A percentile compares a stretch with the other conserved stretches of the same genome.
phyloP scores from a whole-genome alignment of 2,888 invertebrate species.

The Macrophya alboannulata region DNA sequence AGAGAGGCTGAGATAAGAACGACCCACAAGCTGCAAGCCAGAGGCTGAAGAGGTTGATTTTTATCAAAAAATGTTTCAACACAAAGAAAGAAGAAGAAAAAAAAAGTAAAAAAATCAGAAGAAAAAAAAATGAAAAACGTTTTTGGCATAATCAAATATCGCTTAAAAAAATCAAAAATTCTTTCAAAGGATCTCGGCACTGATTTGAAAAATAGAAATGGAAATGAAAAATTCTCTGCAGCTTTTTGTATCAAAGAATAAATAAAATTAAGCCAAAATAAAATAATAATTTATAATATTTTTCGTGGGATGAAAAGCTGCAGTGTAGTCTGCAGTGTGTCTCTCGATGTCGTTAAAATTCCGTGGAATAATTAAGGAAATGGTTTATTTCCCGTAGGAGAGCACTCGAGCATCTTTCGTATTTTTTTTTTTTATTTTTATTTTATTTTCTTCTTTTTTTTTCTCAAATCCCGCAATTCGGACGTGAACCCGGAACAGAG shows the following conservation, averaged over 20 bases:
- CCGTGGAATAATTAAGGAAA: background rate
- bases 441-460: background rate
- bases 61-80: background rate
- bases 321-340: background rate
- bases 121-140: background rate
- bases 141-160: background rate
- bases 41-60: background rate
- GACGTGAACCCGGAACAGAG: slow-evolving; percentile 40
- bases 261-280: background rate
- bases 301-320: background rate
- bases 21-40: background rate
- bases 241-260: too few species aligned
- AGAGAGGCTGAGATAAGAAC: slow-evolving; percentile 21
- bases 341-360: background rate
- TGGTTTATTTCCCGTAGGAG: background rate
- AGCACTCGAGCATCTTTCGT: background rate
- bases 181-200: background rate
- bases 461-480: slow-evolving; percentile 41
- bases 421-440: background rate
- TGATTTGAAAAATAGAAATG: background rate
- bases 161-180: background rate
- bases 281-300: background rate
- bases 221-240: background rate
- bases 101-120: too few species aligned
- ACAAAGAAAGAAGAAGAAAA: background rate